Evolutionary conservation across 2,888 invertebrate genomes (phyloP).

Genomic region (Amphipoea lucens): DNA sequence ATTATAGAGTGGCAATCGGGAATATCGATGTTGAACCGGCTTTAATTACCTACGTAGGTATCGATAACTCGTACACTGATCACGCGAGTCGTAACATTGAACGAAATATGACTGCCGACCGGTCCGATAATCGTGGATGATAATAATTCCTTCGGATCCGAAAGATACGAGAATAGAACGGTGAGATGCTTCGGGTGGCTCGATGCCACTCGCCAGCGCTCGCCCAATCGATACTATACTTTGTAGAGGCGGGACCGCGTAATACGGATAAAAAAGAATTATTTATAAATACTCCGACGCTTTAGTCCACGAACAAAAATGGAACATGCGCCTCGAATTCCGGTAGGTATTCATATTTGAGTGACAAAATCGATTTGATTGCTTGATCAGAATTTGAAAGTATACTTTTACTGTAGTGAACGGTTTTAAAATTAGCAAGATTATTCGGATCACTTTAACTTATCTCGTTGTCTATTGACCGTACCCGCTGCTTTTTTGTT

Average conservation of each 20-base stretch:
- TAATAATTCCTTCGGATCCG: conserved; percentile 76
- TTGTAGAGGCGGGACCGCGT: conserved; percentile 76
- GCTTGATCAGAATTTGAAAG: conserved; percentile 24
- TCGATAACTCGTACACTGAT: conserved; percentile 59
- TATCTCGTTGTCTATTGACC: background rate
- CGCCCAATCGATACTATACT: conserved; percentile 82
- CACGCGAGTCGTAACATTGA: conserved; percentile 63
- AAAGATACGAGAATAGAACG: conserved; percentile 80
- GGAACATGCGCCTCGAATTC: conserved; percentile 51
- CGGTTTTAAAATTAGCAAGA: conserved; percentile 26
- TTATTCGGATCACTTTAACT: background rate
- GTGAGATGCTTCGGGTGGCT: conserved; percentile 65
- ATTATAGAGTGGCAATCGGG: conserved; percentile 58
- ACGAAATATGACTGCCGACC: conserved; percentile 72
- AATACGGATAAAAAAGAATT: conserved; percentile 68
- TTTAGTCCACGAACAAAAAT: conserved; percentile 64
- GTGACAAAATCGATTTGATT: conserved; percentile 60
- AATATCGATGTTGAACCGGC: conserved; percentile 51
- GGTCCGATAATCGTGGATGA: conserved; percentile 72
- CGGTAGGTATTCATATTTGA: conserved; percentile 39
- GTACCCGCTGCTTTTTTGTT: background rate
- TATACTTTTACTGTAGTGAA: background rate
- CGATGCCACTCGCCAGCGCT: conserved; percentile 71
- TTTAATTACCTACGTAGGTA: conserved; percentile 58
- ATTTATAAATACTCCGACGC: conserved; percentile 69